Conservation (phyloP, 1,140 invertebrate species). For the Drosophila kanapiae region DNA sequence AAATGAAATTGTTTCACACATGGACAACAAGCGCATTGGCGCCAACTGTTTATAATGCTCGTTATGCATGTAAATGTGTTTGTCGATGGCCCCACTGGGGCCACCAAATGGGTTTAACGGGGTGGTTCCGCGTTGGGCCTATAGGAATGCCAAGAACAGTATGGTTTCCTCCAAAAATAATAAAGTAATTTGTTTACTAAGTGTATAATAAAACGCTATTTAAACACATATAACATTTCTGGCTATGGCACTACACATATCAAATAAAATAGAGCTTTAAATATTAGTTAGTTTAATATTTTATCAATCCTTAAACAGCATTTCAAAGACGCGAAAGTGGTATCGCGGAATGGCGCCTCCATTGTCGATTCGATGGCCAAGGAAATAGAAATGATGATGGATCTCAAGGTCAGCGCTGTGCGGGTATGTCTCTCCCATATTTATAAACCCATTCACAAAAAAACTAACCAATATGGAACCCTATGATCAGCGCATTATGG, state of each 20-base stretch:
- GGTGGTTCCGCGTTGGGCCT: constrained; percentile 2
- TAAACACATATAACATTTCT: neutral
- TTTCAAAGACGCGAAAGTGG: constrained; percentile 90
- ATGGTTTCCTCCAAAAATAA: neutral
- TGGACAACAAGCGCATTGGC: constrained; percentile 17
- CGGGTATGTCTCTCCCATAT: constrained; percentile 86
- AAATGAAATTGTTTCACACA: constrained; percentile 44
- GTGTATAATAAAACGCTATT: too few relatives aligned
- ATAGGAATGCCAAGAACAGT: constrained; percentile 1
- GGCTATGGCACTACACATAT: neutral
- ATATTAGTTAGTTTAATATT: neutral
- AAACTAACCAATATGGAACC: neutral
- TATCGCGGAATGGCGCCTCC: constrained; percentile 89
- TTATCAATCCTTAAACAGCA: constrained; percentile 86
- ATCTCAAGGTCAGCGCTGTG: constrained; percentile 93
- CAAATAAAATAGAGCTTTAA: neutral
- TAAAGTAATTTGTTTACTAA: neutral
- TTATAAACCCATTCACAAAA: too few relatives aligned
- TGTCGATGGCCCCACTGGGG: constrained; percentile 30
- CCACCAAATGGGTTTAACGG: constrained; percentile 23
- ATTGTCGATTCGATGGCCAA: constrained; percentile 91
- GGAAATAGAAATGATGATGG: constrained; percentile 93
- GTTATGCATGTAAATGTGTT: constrained; percentile 30
- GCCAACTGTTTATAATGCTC: constrained; percentile 34
- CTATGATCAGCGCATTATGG: constrained; percentile 90